Percentiles rank a stretch among this genome's conserved stretches.
These are phyloP conservation scores for Syncerus caffer DNA, from an alignment of 2,797 vertebrate species.

Conservation along the genomic window DNA sequence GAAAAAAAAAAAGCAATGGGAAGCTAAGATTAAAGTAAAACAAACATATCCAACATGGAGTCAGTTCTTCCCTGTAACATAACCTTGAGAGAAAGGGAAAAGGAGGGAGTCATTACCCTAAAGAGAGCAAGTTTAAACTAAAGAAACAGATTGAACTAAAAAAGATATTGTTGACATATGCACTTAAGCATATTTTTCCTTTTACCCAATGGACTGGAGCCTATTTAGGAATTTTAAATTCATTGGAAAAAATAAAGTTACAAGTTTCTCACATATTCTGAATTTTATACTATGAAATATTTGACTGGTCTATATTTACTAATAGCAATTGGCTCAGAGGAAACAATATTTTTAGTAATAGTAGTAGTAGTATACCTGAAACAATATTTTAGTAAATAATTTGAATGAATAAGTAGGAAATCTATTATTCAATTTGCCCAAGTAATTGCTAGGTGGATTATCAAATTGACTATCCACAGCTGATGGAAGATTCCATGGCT, in stretches of 20 bases:
- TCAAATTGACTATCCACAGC: slow-evolving; percentile 8
- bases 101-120: background rate
- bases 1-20: background rate
- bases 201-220: background rate
- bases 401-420: background rate
- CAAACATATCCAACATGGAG: background rate
- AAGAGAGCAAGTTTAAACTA: background rate
- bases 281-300: background rate
- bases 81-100: background rate
- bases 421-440: slow-evolving; percentile 5
- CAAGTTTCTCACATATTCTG: background rate
- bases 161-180: background rate
- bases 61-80: background rate
- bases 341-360: background rate
- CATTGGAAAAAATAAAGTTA: background rate
- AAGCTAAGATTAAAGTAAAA: background rate
- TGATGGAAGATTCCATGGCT: background rate
- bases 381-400: slow-evolving; percentile 13
- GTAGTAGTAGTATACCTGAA: background rate
- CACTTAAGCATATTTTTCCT: background rate
- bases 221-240: background rate
- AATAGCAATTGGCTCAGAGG: background rate
- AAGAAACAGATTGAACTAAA: background rate
- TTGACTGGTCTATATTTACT: background rate
- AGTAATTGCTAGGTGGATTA: background rate